Percentiles rank a stretch among this genome's conserved stretches.
Evolutionary conservation across 2,888 invertebrate species (phyloP).

Genomic region (Lampropteryx suffumata): DNA sequence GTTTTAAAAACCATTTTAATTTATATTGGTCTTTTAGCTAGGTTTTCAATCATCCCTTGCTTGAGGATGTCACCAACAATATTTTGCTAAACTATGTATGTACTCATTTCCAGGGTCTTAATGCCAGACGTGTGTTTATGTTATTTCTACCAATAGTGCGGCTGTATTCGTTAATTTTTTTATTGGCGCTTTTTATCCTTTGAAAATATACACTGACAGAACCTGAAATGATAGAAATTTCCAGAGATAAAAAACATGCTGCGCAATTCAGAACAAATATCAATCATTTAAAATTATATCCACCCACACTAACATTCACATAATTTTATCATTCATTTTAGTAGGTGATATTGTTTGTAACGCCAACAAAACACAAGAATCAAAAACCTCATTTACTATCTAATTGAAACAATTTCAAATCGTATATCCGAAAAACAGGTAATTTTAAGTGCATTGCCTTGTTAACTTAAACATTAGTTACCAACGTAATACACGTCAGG

Average conservation of each 20-base stretch:
- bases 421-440: slow-evolving; percentile 28
- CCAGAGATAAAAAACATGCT: neutral
- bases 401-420: slow-evolving; percentile 20
- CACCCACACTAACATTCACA: no score
- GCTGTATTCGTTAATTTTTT: no score
- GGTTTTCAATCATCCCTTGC: no score
- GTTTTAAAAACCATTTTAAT: slow-evolving; percentile 3
- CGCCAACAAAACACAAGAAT: neutral
- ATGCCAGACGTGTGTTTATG: no score
- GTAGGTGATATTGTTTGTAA: no score
- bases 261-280: no score
- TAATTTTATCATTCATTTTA: no score
- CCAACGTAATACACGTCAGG: slow-evolving; percentile 24
- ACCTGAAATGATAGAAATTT: slow-evolving; percentile 12
- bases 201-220: slow-evolving; percentile 11
- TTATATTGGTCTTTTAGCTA: neutral
- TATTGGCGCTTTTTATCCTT: slow-evolving; percentile 1
- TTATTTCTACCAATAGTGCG: no score
- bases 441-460: slow-evolving; percentile 33
- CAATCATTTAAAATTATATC: no score
- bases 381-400: neutral
- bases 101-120: no score
- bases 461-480: slow-evolving; percentile 34
- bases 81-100: no score
- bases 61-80: no score